Evolutionary conservation across 2,888 invertebrate species (phyloP).

Genomic region (Eupithecia centaureata): DNA sequence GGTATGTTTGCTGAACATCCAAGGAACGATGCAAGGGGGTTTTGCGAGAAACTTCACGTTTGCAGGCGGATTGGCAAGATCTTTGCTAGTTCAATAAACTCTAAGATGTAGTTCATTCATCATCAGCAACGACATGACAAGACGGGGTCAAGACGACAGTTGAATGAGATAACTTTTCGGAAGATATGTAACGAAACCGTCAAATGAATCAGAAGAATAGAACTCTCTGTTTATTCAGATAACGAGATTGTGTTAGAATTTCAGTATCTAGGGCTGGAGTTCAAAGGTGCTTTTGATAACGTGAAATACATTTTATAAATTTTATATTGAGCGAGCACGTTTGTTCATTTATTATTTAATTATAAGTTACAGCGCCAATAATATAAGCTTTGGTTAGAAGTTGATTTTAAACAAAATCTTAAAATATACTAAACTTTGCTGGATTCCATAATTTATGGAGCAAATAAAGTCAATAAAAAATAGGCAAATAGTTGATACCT

Average conservation of each 20-base stretch:
- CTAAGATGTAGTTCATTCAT: conserved; percentile 28
- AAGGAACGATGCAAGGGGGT: too few species aligned
- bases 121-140: conserved; percentile 17
- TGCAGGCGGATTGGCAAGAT: not conserved
- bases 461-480: too few species aligned
- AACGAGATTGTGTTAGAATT: not conserved
- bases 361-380: not conserved
- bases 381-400: not conserved
- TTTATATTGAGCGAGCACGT: not conserved
- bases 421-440: too few species aligned
- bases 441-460: too few species aligned
- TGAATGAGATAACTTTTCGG: conserved; percentile 21
- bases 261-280: conserved; percentile 21
- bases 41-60: not conserved
- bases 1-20: too few species aligned
- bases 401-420: too few species aligned
- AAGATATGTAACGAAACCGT: conserved; percentile 21
- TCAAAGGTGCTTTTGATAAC: conserved; percentile 10
- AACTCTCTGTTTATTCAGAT: conserved; percentile 13
- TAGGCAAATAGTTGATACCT: too few species aligned
- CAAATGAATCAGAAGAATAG: conserved; percentile 6
- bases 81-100: not conserved
- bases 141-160: conserved; percentile 25
- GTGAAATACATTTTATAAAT: not conserved
- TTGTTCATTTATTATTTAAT: not conserved